Evolutionary conservation across 2,113 vertebrate species (phyloP), one percentile per base, ranked within the genome.

Genomic region (Ascaphus truei): DNA sequence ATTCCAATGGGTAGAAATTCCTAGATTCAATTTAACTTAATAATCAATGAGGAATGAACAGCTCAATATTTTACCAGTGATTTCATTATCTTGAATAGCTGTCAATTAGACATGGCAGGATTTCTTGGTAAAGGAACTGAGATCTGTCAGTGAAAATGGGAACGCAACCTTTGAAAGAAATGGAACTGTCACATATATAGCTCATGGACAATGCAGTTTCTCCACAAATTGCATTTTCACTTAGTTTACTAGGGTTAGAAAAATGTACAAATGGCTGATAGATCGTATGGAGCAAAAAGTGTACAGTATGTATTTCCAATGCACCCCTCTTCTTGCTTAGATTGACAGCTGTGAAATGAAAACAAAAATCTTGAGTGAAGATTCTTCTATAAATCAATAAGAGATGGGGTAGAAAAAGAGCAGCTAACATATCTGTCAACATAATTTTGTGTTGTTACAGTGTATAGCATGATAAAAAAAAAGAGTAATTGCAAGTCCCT

Each of bases 21-120:
- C 13, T 63, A 25, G 48, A 63, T 25, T 20, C 22, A 48, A 31
- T 43, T 15, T 33, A 63, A 51, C 18, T 51, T 63, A 63, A 36
- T 51, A 64, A 36, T 15, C 16, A 18, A 43, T 13, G 26, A 36
- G 16, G 22, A 64, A 9, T 51, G 62, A 64, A 26, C 20, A 31
- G n/a, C 50, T 64, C 47, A 64, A 13, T 63, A n/a, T 51, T 37
- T 31, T 34, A 15, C 22, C 31, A 64, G 41, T 52, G 31, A 63
- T 51, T 36, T 36, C 31, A 52, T 64, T 52, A 52, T 9, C 50
- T 22, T 13, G 31, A 52, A 26, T 26, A 36, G 62, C 62, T 64
- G 62, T 52, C 62, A 64, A 7, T n/a, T 64, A 27, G n/a, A 26
- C 23, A 23, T 10, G 23, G 23, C 4, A 25, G 4, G 25, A 36